A percentile compares a stretch with the other conserved stretches of the same genome.
Evolutionary conservation across 2,888 invertebrate genomes (phyloP).

Genomic region (Brenthis daphne): DNA sequence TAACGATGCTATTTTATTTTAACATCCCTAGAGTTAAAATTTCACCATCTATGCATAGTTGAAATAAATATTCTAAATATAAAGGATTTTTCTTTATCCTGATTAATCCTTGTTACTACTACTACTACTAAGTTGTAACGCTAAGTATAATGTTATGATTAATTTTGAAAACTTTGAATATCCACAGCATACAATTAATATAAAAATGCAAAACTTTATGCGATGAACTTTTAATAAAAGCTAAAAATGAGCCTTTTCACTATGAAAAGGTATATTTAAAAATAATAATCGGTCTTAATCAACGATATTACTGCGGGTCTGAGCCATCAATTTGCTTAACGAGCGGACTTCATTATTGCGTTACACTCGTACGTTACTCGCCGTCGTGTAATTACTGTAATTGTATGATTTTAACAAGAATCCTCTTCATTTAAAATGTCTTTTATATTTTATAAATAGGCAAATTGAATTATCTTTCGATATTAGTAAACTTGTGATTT

Average conservation of each 20-base stretch:
- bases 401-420: constrained; percentile 13
- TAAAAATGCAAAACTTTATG: neutral
- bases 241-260: neutral
- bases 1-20: too few species aligned
- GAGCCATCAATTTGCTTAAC: constrained; percentile 15
- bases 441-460: neutral
- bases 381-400: constrained; percentile 7
- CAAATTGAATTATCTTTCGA: neutral
- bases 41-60: too few species aligned
- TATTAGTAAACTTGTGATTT: neutral
- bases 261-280: neutral
- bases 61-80: too few species aligned
- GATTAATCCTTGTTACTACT: too few species aligned
- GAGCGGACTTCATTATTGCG: constrained; percentile 18
- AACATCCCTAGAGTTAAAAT: too few species aligned
- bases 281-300: constrained; percentile 6
- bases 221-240: neutral
- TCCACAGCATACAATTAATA: neutral
- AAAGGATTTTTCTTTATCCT: too few species aligned
- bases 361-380: neutral
- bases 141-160: too few species aligned
- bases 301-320: neutral
- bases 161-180: too few species aligned
- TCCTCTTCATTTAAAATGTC: neutral
- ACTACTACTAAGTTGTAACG: too few species aligned